phyloP scores from a whole-genome alignment of 2,113 vertebrate genomes.

The Dendropsophus ebraccatus region DNA sequence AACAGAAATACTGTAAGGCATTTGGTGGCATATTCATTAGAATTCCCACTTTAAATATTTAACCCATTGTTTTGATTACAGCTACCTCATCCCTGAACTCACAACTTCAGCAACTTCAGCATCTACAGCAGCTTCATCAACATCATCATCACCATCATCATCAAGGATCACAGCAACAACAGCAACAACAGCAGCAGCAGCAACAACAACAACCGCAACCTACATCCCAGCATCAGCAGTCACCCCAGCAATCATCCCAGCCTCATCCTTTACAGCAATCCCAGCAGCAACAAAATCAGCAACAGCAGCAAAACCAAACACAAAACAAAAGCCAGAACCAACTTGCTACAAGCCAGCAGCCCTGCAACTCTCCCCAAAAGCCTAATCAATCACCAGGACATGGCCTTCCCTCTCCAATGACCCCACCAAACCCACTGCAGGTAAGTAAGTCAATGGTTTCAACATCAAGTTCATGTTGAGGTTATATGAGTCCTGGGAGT shows the following conservation, averaged over 20 bases:
- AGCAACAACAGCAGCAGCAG: slow-evolving; percentile 59
- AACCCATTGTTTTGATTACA: slow-evolving; percentile 66
- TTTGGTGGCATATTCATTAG: background rate
- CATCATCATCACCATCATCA: slow-evolving; percentile 81
- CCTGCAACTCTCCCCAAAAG: slow-evolving; percentile 86
- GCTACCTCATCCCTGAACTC: slow-evolving; percentile 99
- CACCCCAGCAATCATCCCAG: slow-evolving; percentile 68
- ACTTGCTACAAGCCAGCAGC: slow-evolving; percentile 74
- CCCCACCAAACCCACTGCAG: slow-evolving; percentile 89
- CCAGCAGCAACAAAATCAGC: slow-evolving; percentile 69
- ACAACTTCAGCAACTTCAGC: slow-evolving; percentile 97
- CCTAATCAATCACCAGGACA: slow-evolving; percentile 89
- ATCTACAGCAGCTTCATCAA: slow-evolving; percentile 93
- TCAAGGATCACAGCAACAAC: slow-evolving; percentile 64
- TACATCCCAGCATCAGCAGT: slow-evolving; percentile 68
- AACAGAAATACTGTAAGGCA: background rate
- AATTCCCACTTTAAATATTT: background rate
- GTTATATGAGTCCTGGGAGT: too few relatives aligned
- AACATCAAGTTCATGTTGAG: background rate
- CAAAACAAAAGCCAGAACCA: slow-evolving; percentile 79
- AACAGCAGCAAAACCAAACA: slow-evolving; percentile 75
- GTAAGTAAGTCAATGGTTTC: slow-evolving; percentile 77
- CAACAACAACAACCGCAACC: slow-evolving; percentile 67
- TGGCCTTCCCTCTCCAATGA: slow-evolving; percentile 90
- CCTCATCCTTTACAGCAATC: slow-evolving; percentile 69